Conservation (phyloP, 2,888 invertebrate genomes). For the Limenitis camilla region DNA sequence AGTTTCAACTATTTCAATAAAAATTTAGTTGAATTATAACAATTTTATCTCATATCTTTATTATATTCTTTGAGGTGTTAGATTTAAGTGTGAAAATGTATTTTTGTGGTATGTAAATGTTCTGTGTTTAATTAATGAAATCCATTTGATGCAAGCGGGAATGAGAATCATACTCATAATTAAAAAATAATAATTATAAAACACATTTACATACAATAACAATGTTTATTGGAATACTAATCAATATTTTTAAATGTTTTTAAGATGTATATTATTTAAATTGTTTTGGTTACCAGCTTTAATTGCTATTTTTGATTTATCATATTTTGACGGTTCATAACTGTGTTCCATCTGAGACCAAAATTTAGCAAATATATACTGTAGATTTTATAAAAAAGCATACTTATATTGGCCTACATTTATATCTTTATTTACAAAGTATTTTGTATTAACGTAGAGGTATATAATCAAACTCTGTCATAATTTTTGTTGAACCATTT, state of each 20-base stretch:
- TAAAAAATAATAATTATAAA: conserved; percentile 4
- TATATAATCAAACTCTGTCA: conserved; percentile 4
- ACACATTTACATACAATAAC: not conserved
- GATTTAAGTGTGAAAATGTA: no score
- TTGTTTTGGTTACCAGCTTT: conserved; percentile 18
- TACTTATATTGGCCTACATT: conserved; percentile 18
- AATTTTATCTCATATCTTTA: no score
- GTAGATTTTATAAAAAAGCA: conserved; percentile 4
- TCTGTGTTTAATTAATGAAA: conserved; percentile 2
- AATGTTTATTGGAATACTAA: not conserved
- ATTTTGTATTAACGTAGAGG: conserved; percentile 12
- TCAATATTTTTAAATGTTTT: not conserved
- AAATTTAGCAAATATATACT: conserved; percentile 9
- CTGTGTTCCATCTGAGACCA: conserved; percentile 12
- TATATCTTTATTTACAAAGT: conserved; percentile 8
- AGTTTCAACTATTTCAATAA: no score
- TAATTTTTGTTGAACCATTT: conserved; percentile 1
- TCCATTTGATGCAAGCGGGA: no score
- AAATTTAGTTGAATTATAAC: no score
- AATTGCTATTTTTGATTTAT: conserved; percentile 1
- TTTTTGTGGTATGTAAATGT: no score
- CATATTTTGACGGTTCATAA: not conserved
- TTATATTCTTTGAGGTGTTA: no score
- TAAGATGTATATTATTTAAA: conserved; percentile 1
- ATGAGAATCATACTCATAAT: not conserved